Evolutionary conservation across 2,113 vertebrate genomes (phyloP), one percentile per base, ranked within the genome.

Genomic region (Corydoras maculifer): DNA sequence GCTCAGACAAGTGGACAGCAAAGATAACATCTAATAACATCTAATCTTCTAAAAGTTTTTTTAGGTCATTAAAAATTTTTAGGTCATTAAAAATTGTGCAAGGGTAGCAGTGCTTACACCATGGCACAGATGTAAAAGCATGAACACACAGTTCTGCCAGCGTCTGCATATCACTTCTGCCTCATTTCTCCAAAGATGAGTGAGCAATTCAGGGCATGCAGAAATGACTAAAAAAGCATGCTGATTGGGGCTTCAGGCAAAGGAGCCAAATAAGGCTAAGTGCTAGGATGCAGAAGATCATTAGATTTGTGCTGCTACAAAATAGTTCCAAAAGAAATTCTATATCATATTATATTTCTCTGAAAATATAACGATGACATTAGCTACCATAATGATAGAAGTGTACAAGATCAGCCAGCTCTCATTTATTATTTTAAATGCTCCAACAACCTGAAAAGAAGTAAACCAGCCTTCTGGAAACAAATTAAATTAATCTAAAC

Each of bases 371-470:
- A 43, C 8, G 13, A 55, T 15, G 18, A 9, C 25, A 55, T 61
- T 54, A 49, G 32, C n/a, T 25, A 54, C 14, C 15, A 51, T 4
- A 66, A 60, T 50, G 60, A 58, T 43, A 12, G 9, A 13, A 32
- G 50, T 30, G 29, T 54, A 62, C 15, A 43, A 14, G 32, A 64
- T 64, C 32, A 58, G 31, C 8, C 62, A 59, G 32, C 48, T 48
- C 13, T 55, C 51, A 73, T 68, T 68, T 62, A 74, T 74, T 74
- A 68, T 62, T 62, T 10, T 43, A 48, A 43, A 58, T 49, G 57
- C 14, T 55, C 43, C 48, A 61, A 67, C 30, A 25, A 73, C 64
- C 13, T 48, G 30, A 49, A 51, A 59, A 68, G 55, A 55, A 62
- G 9, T 13, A 62, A 62, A 74, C 51, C 65, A 59, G 25, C 29